Evolutionary conservation across 2,797 vertebrate species (phyloP), one percentile per base, ranked within the genome.

Genomic region (Apogon talboti): DNA sequence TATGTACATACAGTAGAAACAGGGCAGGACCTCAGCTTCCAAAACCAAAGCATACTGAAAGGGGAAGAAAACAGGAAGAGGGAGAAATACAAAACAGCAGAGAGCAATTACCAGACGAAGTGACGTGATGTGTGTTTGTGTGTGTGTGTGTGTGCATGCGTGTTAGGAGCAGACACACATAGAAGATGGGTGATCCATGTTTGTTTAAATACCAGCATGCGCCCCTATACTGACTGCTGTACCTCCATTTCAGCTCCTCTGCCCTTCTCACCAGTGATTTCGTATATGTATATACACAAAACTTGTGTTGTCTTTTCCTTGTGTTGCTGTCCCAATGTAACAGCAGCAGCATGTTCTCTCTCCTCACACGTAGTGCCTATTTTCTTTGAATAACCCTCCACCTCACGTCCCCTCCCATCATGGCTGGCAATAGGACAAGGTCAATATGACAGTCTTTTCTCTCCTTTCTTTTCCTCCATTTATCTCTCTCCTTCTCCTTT

Each of bases 381-480:
- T 87, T 82, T 84, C 78, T 78, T 62, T 59, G 67, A 84, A 71
- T 58, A 67, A 74, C 71, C 71, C 78, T 47, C 73, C 58, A 0
- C 68, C 65, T 68, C 18, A 1, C 24, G 12, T 64, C 79, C 74
- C 80, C 77, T 69, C 77, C 81, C 83, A 78, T 81, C 76, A 55
- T 6, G 60, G 67, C 78, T 92, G 89, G 87, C 90, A 89, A 76
- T 74, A 71, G 83, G 86, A 92, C 93, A 92, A 92, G 87, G 91
- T 91, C 92, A 92, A 91, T 83, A 90, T 79, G 79, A 90, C 83
- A 77, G 75, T 61, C 70, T 86, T 84, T 85, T 76, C 66, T 79
- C 71, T 64, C 66, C 51, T 78, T 57, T 71, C 48, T 63, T 68
- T 47, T 37, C 45, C 30, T 65, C 63, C 59, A 76, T 78, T 67